Evolutionary conservation across 2,113 vertebrate genomes (phyloP).

Genomic region (Narcine bancroftii): DNA sequence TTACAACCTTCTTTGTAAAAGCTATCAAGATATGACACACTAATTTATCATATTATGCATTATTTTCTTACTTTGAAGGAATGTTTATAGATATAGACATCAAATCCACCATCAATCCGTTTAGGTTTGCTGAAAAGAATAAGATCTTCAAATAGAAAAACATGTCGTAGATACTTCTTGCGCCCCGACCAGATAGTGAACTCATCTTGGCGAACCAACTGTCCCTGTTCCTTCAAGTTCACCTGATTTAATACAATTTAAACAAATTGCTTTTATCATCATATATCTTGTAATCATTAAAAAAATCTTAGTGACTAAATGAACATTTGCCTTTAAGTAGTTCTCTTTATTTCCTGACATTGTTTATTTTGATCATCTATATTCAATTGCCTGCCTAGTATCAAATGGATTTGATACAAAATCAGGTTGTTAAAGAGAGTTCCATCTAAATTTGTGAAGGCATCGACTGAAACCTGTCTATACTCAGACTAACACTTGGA

Average conservation of each 20-base stretch:
- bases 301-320: not conserved
- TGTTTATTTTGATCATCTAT: not conserved
- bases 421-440: not conserved
- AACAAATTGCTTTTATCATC: not conserved
- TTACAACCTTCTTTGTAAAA: not conserved
- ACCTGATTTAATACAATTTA: conserved; percentile 53
- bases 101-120: conserved; percentile 60
- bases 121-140: conserved; percentile 81
- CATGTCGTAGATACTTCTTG: conserved; percentile 64
- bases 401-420: not conserved
- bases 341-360: not conserved
- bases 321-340: not conserved
- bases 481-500: not conserved
- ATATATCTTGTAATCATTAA: not conserved
- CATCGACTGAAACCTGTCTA: not conserved
- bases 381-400: not conserved
- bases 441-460: not conserved
- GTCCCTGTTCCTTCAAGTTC: conserved; percentile 78
- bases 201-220: conserved; percentile 72
- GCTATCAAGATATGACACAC: not conserved
- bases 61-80: conserved; percentile 67
- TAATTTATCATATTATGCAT: not conserved
- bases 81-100: conserved; percentile 71
- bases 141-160: conserved; percentile 78
- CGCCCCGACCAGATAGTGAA: conserved; percentile 67